Evolutionary conservation across 2,113 vertebrate species (phyloP).

Genomic region (Pipa parva): DNA sequence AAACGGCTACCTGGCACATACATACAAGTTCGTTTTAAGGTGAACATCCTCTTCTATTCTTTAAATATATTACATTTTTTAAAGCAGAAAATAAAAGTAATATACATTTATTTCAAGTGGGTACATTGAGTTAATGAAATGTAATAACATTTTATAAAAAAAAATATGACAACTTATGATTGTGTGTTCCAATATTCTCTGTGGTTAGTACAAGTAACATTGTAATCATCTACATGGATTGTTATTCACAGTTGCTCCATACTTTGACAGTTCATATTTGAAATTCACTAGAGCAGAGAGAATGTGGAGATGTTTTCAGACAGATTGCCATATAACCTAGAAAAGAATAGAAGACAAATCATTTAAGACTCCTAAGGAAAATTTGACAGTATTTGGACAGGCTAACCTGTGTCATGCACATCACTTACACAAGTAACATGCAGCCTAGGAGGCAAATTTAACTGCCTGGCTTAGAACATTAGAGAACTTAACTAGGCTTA

Average conservation of each 20-base stretch:
- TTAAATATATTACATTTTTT: no score
- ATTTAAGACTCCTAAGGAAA: constrained; percentile 12
- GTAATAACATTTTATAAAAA: constrained; percentile 28
- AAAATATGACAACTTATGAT: constrained; percentile 21
- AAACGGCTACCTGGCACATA: no score
- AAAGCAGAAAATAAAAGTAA: neutral
- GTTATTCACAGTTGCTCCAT: constrained; percentile 37
- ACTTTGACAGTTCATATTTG: constrained; percentile 34
- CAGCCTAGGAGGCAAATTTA: neutral
- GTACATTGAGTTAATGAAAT: neutral
- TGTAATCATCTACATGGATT: constrained; percentile 42
- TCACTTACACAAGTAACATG: neutral
- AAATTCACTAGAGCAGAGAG: constrained; percentile 28
- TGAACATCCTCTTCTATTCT: no score
- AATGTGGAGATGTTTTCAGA: constrained; percentile 21
- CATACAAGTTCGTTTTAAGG: no score
- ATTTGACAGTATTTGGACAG: constrained; percentile 26
- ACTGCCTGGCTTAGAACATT: neutral
- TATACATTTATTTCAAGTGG: neutral
- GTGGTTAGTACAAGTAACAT: constrained; percentile 36
- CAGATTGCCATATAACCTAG: constrained; percentile 11
- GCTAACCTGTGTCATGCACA: constrained; percentile 14
- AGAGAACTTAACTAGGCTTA: no score
- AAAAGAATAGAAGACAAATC: constrained; percentile 19
- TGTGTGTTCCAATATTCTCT: constrained; percentile 20